Base-by-base conservation (phyloP, 2,113 vertebrate species). In the Paraplagusia blochii region DNA sequence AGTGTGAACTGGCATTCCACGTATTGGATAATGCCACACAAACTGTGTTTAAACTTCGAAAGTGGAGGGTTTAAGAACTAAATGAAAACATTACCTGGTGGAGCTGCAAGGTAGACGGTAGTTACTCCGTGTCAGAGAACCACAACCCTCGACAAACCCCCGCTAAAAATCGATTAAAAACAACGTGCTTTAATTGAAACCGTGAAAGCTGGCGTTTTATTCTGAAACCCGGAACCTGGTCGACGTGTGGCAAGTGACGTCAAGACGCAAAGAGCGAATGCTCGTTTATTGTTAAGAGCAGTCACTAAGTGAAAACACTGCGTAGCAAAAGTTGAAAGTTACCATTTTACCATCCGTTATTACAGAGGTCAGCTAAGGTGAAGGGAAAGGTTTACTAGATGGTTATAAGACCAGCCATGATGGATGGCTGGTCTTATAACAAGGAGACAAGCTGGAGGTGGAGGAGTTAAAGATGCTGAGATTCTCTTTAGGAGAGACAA, bases 221-320 rank as follows among this genome's bases (percentile, higher is more conserved):
- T 65, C n/a, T 22, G 49, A 63, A 63, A 64, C 40, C 44, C 44
- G 55, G 64, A 75, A 61, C 22, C 11, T 1, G 10, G 4, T 14
- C 18, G 19, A 43, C 51, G 67, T 45, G 9, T 0, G 3, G 9
- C 2, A 0, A 2, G 0, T 63, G 63, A 77, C 74, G 78, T 68
- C 59, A 74, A 1, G 12, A 74, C 70, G 66, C 59, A 59, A 1
- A 1, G 10, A 1, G 12, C 18, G 49, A 59, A 55, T 56, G 68
- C 52, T 58, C 1, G 7, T 13, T 12, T 42, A 13, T 11, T 5
- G 9, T 10, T 0, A 15, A 12, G 58, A 69, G 34, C 53, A 34
- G 0, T 64, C 56, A 74, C 66, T 56, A 14, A 5, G 42, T 12
- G 3, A 13, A 9, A 19, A 18, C 12, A 11, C 12, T 4, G 4